Evolutionary conservation across 2,888 invertebrate species (phyloP), one percentile per base, ranked within the genome.

Genomic region (Polia nebulosa): DNA sequence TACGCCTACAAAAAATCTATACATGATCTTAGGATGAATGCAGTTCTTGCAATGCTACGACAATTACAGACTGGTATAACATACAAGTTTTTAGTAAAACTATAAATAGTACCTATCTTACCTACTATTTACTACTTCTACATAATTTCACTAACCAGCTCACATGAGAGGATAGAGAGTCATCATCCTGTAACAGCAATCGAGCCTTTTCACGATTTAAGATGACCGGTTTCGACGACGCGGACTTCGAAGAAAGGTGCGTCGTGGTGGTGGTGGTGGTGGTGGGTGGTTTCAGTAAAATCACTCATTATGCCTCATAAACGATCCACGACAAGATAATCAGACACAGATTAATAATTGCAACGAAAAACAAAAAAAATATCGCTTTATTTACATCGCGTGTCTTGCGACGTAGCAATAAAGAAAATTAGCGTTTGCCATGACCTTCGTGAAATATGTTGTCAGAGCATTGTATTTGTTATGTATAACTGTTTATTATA

Each of bases 371-470:
- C 11, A 13, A 82, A 66, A 81, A 87, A 84, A 79, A 81, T 77
- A 87, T 85, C 76, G 79, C 81, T 86, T 86, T 84, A 89, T 88
- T 85, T 84, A 81, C 84, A 84, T 92, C 87, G 93, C 93, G 92
- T 92, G 93, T 81, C 80, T 78, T 80, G 83, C 89, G 82, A 92
- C 87, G 90, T 91, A 91, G 90, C 88, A 87, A 84, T 88, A 89
- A 89, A 88, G 88, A 88, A 91, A 93, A 94, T 93, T 93, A 93
- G 88, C 89, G 87, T 91, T 90, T 87, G 84, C 91, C 91, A 78
- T 93, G 93, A 94, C 94, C 94, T 92, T 91, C 86, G 78, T 67
- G 74, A 84, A 84, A 83, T 83, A 82, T 79, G 80, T 82, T 86
- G 85, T 85, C 81, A 82, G 75, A 80, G 66, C 84, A 85, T 85